phyloP scores from a whole-genome alignment of 2,888 invertebrate genomes.

The Cosmorhoe ocellata region DNA sequence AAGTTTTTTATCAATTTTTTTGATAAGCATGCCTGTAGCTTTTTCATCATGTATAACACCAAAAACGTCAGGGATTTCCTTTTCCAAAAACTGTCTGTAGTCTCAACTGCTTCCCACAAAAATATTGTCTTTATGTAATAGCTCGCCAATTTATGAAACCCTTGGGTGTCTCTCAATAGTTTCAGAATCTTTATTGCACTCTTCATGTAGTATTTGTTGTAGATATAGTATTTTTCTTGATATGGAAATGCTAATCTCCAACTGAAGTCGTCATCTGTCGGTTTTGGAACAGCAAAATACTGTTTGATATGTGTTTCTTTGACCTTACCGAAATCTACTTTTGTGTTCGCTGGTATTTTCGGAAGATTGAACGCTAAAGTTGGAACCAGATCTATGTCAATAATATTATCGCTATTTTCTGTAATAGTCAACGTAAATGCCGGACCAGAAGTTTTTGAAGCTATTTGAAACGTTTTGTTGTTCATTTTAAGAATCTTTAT shows the following conservation, averaged over 20 bases:
- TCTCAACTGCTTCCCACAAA: slow-evolving; percentile 52
- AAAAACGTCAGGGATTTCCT: slow-evolving; percentile 50
- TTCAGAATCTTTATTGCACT: slow-evolving; percentile 55
- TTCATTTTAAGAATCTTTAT: slow-evolving; percentile 45
- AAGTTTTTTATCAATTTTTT: slow-evolving; percentile 49
- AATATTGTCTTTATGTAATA: slow-evolving; percentile 64
- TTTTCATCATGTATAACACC: slow-evolving; percentile 55
- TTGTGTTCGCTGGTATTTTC: slow-evolving; percentile 44
- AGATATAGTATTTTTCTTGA: slow-evolving; percentile 54
- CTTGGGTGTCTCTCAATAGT: slow-evolving; percentile 56
- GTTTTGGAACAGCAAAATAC: slow-evolving; percentile 64
- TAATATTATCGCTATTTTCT: slow-evolving; percentile 43
- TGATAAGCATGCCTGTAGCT: slow-evolving; percentile 46
- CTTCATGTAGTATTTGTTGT: slow-evolving; percentile 56
- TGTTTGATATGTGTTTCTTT: slow-evolving; percentile 34
- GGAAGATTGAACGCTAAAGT: slow-evolving; percentile 54
- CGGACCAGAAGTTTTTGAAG: slow-evolving; percentile 56
- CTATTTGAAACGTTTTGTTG: slow-evolving; percentile 42
- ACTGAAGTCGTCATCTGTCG: slow-evolving; percentile 50
- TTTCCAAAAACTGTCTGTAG: slow-evolving; percentile 50
- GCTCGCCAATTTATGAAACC: slow-evolving; percentile 58
- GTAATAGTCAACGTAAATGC: slow-evolving; percentile 56
- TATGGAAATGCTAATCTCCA: slow-evolving; percentile 64
- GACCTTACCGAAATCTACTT: slow-evolving; percentile 48
- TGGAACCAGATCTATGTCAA: slow-evolving; percentile 63